phyloP scores from a whole-genome alignment of 1,140 invertebrate species.

The Drosophila baimaii region DNA sequence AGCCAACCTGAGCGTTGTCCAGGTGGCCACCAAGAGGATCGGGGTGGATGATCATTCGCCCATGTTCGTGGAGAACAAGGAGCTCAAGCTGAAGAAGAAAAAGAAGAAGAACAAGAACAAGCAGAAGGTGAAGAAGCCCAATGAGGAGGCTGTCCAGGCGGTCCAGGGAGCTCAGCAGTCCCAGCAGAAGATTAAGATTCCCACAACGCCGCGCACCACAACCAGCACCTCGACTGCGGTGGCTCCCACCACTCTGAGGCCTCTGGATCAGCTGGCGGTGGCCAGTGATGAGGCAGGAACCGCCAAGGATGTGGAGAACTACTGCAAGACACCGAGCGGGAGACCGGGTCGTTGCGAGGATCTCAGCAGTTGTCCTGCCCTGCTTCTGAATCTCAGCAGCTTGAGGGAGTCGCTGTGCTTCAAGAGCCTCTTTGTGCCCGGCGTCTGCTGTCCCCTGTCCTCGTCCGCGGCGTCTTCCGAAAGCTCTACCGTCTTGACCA shows the following conservation, averaged over 20 bases:
- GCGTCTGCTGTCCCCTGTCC: conserved; percentile 92
- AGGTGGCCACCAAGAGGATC: conserved; percentile 69
- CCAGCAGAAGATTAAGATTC: conserved; percentile 69
- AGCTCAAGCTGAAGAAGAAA: conserved; percentile 78
- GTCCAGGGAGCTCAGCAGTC: conserved; percentile 46
- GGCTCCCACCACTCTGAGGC: conserved; percentile 30
- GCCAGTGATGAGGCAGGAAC: conserved; percentile 67
- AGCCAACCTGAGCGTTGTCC: conserved; percentile 63
- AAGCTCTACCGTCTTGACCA: conserved; percentile 78
- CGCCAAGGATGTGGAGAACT: conserved; percentile 81
- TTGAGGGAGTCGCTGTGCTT: conserved; percentile 95
- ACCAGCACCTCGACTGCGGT: conserved; percentile 30
- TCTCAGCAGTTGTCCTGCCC: conserved; percentile 93
- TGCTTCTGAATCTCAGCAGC: conserved; percentile 92
- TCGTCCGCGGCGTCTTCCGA: conserved; percentile 33
- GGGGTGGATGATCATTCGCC: conserved; percentile 72
- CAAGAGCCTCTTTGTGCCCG: conserved; percentile 95
- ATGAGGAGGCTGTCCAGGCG: conserved; percentile 40
- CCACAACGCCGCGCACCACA: conserved; percentile 69
- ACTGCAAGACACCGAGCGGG: conserved; percentile 92
- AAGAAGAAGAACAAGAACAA: conserved; percentile 81
- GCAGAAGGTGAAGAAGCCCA: conserved; percentile 84
- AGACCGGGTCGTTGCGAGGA: conserved; percentile 93
- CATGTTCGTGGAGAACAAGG: conserved; percentile 82
- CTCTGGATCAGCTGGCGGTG: conserved; percentile 60